A percentile compares a stretch with the other conserved stretches of the same genome.
These are phyloP conservation scores for Cheumatopsyche charites DNA, from an alignment of 1,140 invertebrate genomes.

Conservation along the genomic window DNA sequence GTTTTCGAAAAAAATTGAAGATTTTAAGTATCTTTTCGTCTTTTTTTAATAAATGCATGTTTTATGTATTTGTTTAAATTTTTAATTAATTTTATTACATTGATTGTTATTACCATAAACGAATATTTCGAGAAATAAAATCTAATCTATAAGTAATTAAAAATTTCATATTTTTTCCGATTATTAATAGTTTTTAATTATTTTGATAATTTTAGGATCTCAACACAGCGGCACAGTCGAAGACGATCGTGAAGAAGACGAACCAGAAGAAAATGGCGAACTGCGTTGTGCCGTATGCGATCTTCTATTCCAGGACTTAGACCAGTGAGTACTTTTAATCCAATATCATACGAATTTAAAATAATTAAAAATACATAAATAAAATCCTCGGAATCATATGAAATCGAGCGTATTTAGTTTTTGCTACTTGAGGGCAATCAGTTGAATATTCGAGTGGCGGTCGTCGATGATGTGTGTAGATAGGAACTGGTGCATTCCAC, in stretches of 20 bases:
- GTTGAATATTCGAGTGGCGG: conserved; percentile 16
- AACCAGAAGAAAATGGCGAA: conserved; percentile 68
- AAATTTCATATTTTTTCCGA: no score
- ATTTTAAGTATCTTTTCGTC: no score
- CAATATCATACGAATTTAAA: background rate
- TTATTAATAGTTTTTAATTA: no score
- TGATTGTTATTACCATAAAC: no score
- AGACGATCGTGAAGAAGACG: conserved; percentile 65
- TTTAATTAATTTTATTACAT: no score
- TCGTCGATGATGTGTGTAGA: conserved; percentile 22
- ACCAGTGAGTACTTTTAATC: conserved; percentile 66
- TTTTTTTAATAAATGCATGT: no score
- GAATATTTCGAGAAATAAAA: no score
- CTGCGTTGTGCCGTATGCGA: conserved; percentile 73
- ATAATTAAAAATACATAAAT: background rate
- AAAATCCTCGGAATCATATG: no score
- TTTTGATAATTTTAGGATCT: conserved; percentile 62
- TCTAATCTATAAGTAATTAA: no score
- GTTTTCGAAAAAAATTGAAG: no score
- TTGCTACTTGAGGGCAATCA: background rate
- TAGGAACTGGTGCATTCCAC: conserved; percentile 28
- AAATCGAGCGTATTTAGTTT: background rate
- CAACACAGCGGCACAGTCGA: conserved; percentile 69
- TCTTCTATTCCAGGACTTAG: conserved; percentile 71
- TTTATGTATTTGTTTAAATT: no score